A percentile compares a stretch with the other conserved stretches of the same genome.
phyloP scores from a whole-genome alignment of 2,797 vertebrate genomes.

The Iguana delicatissima region DNA sequence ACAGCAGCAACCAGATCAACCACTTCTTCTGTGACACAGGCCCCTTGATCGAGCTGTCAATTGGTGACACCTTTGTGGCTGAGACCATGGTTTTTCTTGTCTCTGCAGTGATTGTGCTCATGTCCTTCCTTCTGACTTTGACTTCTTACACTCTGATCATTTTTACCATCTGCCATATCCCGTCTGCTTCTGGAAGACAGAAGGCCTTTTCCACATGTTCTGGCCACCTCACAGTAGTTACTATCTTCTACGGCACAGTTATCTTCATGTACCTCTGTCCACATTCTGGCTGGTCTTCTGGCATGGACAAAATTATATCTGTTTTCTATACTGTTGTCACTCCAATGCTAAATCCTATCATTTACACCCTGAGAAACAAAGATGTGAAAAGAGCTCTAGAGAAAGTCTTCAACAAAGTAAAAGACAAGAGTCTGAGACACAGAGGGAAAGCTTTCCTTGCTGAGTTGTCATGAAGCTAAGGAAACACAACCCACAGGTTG shows the following conservation, averaged over 20 bases:
- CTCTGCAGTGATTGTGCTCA: slow-evolving; percentile 24
- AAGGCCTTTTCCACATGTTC: slow-evolving; percentile 51
- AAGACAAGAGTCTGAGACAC: not conserved
- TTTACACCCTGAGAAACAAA: slow-evolving; percentile 59
- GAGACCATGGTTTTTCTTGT: slow-evolving; percentile 65
- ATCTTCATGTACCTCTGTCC: slow-evolving; percentile 47
- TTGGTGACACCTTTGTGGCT: slow-evolving; percentile 59
- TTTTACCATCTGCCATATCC: slow-evolving; percentile 33
- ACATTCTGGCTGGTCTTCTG: slow-evolving; percentile 23
- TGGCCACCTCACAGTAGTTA: slow-evolving; percentile 30
- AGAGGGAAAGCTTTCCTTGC: not conserved
- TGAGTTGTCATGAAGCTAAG: not conserved
- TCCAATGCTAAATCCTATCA: slow-evolving; percentile 58
- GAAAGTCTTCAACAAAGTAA: not conserved
- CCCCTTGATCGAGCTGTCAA: slow-evolving; percentile 62
- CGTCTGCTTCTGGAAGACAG: slow-evolving; percentile 1
- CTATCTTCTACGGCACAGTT: slow-evolving; percentile 29
- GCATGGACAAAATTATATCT: slow-evolving; percentile 4
- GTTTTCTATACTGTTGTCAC: slow-evolving; percentile 46
- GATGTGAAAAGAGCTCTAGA: slow-evolving; percentile 41
- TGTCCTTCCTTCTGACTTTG: slow-evolving; percentile 37
- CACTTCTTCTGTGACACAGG: slow-evolving; percentile 70
- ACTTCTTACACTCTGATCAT: not conserved
- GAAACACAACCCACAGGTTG: not conserved
- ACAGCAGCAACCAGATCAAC: slow-evolving; percentile 1